These are phyloP conservation scores for Irena cyanogastra DNA, from an alignment of 2,113 vertebrate species.

Conservation along the genomic window DNA sequence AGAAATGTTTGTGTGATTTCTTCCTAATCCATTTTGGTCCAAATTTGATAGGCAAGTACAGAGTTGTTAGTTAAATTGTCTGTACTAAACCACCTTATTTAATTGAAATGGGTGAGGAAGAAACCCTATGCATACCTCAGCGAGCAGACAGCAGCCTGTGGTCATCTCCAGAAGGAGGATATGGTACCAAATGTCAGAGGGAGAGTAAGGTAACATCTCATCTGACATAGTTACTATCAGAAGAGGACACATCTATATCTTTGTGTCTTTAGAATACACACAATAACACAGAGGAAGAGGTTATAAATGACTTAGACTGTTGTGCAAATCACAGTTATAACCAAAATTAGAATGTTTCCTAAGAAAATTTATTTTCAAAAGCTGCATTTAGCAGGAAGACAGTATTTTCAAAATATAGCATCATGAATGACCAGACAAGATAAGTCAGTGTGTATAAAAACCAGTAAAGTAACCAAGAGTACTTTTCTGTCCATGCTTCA, in stretches of 20 bases:
- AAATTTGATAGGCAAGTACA: neutral
- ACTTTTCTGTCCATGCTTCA: neutral
- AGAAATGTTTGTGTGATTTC: neutral
- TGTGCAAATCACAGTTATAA: neutral
- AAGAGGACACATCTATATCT: neutral
- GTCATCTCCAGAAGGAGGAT: neutral
- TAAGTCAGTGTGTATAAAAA: neutral
- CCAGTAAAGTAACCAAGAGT: neutral
- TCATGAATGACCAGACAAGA: neutral
- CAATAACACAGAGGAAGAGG: neutral
- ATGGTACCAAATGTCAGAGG: neutral
- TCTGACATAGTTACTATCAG: neutral
- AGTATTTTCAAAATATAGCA: neutral
- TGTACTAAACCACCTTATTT: neutral
- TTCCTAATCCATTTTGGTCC: neutral
- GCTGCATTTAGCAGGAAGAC: neutral
- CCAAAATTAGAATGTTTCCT: neutral
- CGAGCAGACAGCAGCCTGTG: neutral
- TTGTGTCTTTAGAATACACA: neutral
- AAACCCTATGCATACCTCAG: neutral
- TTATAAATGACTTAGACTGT: neutral
- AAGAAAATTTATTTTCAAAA: neutral
- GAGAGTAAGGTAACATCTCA: neutral
- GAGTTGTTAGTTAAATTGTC: neutral
- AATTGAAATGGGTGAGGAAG: neutral